Evolutionary conservation across 2,113 vertebrate genomes (phyloP).

Genomic region (Ariopsis seemanni): DNA sequence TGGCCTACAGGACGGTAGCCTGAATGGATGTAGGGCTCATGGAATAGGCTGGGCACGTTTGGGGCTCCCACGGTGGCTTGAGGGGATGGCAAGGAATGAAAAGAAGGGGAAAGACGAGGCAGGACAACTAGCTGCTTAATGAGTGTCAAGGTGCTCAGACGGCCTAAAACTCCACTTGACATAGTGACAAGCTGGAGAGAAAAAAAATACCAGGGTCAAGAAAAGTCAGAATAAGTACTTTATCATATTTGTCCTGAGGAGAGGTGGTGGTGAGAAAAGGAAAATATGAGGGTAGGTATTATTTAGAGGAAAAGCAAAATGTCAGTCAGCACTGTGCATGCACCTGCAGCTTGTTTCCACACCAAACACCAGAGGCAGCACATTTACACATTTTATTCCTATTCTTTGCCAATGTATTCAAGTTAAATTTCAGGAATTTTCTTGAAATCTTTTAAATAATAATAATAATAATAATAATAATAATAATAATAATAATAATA

Average conservation of each 20-base stretch:
- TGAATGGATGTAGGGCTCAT: conserved; percentile 84
- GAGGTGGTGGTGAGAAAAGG: neutral
- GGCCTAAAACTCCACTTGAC: conserved; percentile 68
- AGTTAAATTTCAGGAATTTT: neutral
- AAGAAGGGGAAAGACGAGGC: conserved; percentile 73
- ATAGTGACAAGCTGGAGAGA: conserved; percentile 47
- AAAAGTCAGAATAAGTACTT: neutral
- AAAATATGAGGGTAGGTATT: conserved; percentile 10
- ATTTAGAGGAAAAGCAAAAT: conserved; percentile 28
- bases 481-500: too few relatives aligned
- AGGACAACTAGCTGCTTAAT: conserved; percentile 79
- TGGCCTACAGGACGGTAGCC: conserved; percentile 85
- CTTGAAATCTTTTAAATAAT: neutral
- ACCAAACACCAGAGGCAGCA: conserved; percentile 2
- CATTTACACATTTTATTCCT: neutral
- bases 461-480: too few relatives aligned
- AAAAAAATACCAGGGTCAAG: neutral
- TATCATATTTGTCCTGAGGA: neutral
- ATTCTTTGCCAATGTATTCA: neutral
- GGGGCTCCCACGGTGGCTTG: conserved; percentile 76
- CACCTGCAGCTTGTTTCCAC: conserved; percentile 24
- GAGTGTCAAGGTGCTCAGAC: conserved; percentile 77
- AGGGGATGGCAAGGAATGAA: conserved; percentile 68
- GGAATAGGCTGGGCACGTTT: conserved; percentile 84
- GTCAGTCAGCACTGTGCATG: neutral